A percentile compares a stretch with the other conserved stretches of the same genome.
phyloP scores from a whole-genome alignment of 1,140 invertebrate genomes.

The Dendrolimus punctatus region DNA sequence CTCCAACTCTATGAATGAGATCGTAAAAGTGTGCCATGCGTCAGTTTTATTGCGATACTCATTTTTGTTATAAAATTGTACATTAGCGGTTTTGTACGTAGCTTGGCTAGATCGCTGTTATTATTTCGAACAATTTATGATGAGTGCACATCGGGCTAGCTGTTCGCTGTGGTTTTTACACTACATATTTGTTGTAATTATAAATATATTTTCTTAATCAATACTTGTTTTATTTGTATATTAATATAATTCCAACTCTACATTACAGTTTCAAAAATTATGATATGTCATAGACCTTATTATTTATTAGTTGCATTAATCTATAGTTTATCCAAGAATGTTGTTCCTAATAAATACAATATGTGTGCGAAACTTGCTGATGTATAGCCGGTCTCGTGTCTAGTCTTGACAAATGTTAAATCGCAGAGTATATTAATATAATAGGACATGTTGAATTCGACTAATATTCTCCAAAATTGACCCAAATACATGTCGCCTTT shows the following conservation, averaged over 20 bases:
- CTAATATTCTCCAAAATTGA: too few species aligned
- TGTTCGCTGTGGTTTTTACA: slow-evolving; percentile 38
- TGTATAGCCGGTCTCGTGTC: too few species aligned
- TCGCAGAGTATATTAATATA: too few species aligned
- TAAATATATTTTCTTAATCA: slow-evolving; percentile 49
- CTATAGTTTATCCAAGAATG: too few species aligned
- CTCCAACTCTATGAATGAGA: too few species aligned
- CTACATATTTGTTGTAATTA: slow-evolving; percentile 38
- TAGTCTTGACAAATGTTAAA: too few species aligned
- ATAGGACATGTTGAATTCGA: too few species aligned
- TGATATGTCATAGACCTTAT: too few species aligned
- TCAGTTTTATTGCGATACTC: background rate
- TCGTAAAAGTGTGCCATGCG: too few species aligned
- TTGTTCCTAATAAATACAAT: background rate
- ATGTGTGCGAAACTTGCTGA: background rate
- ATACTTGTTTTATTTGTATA: slow-evolving; percentile 21
- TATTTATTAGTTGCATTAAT: too few species aligned
- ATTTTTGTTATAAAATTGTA: slow-evolving; percentile 28
- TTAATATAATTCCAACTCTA: background rate
- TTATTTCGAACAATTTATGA: slow-evolving; percentile 41
- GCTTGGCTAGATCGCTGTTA: slow-evolving; percentile 33
- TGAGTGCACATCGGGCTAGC: slow-evolving; percentile 26
- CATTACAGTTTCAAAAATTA: too few species aligned
- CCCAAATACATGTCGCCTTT: too few species aligned
- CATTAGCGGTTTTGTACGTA: slow-evolving; percentile 20